These are phyloP conservation scores for Xiphophorus birchmanni DNA, from an alignment of 2,797 vertebrate species.

Conservation along the genomic window DNA sequence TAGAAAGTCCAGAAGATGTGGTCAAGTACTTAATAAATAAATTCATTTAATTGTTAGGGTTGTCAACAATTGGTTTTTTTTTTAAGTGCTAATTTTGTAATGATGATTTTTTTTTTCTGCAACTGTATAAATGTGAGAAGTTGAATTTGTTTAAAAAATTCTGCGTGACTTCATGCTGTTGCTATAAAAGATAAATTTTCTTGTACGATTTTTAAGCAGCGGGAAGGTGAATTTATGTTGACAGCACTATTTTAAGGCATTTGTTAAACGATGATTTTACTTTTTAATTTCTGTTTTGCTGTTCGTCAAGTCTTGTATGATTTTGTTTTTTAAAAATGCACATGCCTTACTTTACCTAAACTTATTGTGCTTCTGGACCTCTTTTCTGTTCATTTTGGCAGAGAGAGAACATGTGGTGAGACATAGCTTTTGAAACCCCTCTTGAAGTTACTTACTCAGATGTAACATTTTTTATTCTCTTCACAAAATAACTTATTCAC, in stretches of 20 bases:
- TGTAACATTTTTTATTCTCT: background rate
- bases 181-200: background rate
- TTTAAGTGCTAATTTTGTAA: background rate
- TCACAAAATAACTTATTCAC: background rate
- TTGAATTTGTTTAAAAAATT: background rate
- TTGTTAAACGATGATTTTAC: background rate
- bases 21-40: background rate
- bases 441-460: background rate
- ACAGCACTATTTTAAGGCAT: background rate
- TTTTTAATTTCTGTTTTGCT: background rate
- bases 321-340: background rate
- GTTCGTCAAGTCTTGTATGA: background rate
- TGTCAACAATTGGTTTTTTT: background rate
- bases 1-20: background rate
- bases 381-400: background rate
- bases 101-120: background rate
- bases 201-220: background rate
- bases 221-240: background rate
- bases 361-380: background rate
- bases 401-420: slow-evolving; percentile 13
- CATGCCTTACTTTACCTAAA: background rate
- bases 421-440: slow-evolving; percentile 7
- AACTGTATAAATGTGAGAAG: background rate
- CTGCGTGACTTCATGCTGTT: background rate
- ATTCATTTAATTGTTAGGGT: background rate